These are phyloP conservation scores for Apamea crenata DNA, from an alignment of 2,888 invertebrate genomes.

Conservation along the genomic window DNA sequence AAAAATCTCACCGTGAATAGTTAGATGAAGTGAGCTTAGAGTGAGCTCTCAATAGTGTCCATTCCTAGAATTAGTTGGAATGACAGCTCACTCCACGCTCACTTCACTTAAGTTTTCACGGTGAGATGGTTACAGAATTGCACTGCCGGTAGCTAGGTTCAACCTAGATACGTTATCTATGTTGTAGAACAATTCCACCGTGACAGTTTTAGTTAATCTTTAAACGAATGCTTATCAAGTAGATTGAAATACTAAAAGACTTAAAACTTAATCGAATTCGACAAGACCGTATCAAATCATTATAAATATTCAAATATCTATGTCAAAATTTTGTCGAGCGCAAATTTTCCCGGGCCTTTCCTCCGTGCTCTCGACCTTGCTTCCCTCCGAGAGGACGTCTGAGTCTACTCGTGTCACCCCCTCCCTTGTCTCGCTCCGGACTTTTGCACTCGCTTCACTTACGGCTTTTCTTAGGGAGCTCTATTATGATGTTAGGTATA, in stretches of 20 bases:
- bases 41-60: too few species aligned
- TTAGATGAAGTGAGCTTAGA: too few species aligned
- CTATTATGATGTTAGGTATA: constrained; percentile 4
- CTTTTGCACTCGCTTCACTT: constrained; percentile 39
- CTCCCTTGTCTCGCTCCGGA: constrained; percentile 38
- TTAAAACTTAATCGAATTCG: constrained; percentile 4
- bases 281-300: background rate
- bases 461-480: constrained; percentile 21
- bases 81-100: too few species aligned
- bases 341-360: constrained; percentile 24
- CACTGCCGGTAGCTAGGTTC: background rate
- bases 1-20: too few species aligned
- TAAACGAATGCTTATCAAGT: background rate
- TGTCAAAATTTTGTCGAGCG: constrained; percentile 19
- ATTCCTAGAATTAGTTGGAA: too few species aligned
- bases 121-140: too few species aligned
- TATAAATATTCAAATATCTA: constrained; percentile 33
- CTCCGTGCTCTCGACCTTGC: constrained; percentile 54
- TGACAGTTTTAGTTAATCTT: background rate
- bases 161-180: background rate
- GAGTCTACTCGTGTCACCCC: constrained; percentile 29
- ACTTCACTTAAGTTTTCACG: too few species aligned
- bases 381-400: constrained; percentile 53
- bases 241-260: background rate
- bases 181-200: background rate